These are phyloP conservation scores for Orgyia antiqua DNA, from an alignment of 2,888 invertebrate genomes.

Conservation along the genomic window DNA sequence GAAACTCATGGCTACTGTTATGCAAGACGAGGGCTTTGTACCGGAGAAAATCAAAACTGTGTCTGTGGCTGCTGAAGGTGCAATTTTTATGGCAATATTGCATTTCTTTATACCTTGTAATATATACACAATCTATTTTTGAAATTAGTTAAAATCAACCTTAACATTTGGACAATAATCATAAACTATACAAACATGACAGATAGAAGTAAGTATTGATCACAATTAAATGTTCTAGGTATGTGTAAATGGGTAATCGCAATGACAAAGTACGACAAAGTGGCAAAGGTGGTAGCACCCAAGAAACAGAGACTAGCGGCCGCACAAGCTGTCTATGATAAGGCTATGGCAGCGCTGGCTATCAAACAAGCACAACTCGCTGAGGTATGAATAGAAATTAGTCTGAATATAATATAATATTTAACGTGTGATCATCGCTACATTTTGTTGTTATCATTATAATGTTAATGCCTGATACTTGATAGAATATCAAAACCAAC, in stretches of 20 bases:
- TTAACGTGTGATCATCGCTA: too few relatives aligned
- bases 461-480: too few relatives aligned
- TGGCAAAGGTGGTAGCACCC: slow-evolving; percentile 94
- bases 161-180: too few relatives aligned
- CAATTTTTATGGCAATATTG: too few relatives aligned
- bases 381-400: slow-evolving; percentile 73
- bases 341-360: slow-evolving; percentile 85
- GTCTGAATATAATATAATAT: too few relatives aligned
- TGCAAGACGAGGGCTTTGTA: slow-evolving; percentile 91
- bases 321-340: slow-evolving; percentile 89
- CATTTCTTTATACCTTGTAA: too few relatives aligned
- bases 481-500: too few relatives aligned
- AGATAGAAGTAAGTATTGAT: too few relatives aligned
- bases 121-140: too few relatives aligned
- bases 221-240: slow-evolving; percentile 52
- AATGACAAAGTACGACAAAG: slow-evolving; percentile 95
- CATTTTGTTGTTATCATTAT: too few relatives aligned
- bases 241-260: slow-evolving; percentile 97
- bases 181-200: too few relatives aligned
- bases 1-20: slow-evolving; percentile 87
- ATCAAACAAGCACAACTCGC: slow-evolving; percentile 86
- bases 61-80: slow-evolving; percentile 93
- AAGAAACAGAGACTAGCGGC: slow-evolving; percentile 93
- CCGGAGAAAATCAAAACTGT: slow-evolving; percentile 93
- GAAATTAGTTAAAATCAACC: too few relatives aligned